Base-by-base conservation (phyloP, 1,140 invertebrate genomes). In the Aphis gossypii region DNA sequence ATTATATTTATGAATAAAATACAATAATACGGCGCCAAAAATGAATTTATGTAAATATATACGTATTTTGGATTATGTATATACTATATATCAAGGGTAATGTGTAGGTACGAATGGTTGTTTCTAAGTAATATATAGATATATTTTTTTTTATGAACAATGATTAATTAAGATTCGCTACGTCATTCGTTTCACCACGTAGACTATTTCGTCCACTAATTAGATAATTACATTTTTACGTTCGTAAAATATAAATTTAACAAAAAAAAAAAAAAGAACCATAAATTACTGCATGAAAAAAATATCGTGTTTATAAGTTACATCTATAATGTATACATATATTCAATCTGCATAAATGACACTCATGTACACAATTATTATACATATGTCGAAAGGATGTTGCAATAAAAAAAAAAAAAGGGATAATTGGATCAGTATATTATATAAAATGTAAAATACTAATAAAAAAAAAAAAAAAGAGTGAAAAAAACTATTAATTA, bases 341-440 rank as follows among this genome's bases (percentile, higher is more conserved):
- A n/a, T 68, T 14, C 9, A n/a, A 7, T 60, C 23, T 87, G 30
- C 48, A 89, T 89, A 21, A 6, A 30, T 3, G 30, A 23, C 87
- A 54, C 14, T 18, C 35, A 30, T 90, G 11, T 90, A 20, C 56
- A 88, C 8, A 48, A 88, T n/a, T 51, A 21, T 35, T 51, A 30
- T 25, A 56, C 60, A 68, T 90, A 60, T 60, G 38, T 60, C 35
- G 18, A 90, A 90, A 90, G 89, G 54, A 54, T 90, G 89, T 90
- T 60, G 38, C 44, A 90, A 68, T 90, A 90, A 90, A 90, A 90
- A 90, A 90, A 90, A 90, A 90, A 90, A 90, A n/a, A n/a, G n/a
- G 38, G 54, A 90, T 90, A 90, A 90, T 90, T 90, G 89, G 9
- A 60, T 90, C 38, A 60, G 89, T 60, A 60, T 25, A 44, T 60